phyloP scores from a whole-genome alignment of 2,113 vertebrate genomes.

The Oryzias javanicus region DNA sequence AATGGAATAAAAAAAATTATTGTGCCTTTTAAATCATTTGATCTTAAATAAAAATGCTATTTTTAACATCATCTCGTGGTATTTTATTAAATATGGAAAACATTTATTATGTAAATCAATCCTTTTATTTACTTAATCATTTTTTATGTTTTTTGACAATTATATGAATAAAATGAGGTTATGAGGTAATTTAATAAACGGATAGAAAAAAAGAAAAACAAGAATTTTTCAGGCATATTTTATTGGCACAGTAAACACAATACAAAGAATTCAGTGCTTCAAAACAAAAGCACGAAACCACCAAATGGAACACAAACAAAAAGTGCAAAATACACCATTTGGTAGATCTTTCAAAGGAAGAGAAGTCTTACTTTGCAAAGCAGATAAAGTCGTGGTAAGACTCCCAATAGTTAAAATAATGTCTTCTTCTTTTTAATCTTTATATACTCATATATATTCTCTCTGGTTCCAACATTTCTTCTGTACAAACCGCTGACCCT shows the following conservation, averaged over 20 bases:
- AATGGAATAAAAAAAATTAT: too few species aligned
- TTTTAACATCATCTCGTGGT: too few species aligned
- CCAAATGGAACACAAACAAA: constrained; percentile 72
- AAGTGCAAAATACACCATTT: constrained; percentile 78
- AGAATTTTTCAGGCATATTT: constrained; percentile 73
- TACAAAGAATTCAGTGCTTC: constrained; percentile 81
- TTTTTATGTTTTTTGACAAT: too few species aligned
- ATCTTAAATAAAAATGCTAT: too few species aligned
- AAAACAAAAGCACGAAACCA: constrained; percentile 73
- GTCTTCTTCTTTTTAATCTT: constrained; percentile 71
- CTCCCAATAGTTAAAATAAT: constrained; percentile 79
- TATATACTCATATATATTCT: constrained; percentile 78
- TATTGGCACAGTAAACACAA: constrained; percentile 84
- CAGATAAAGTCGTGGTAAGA: constrained; percentile 69
- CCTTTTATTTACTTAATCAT: not conserved
- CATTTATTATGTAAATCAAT: not conserved
- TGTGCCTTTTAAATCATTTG: too few species aligned
- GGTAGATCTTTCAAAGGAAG: constrained; percentile 69
- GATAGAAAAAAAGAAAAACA: too few species aligned
- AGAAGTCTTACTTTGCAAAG: constrained; percentile 73
- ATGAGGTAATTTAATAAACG: too few species aligned
- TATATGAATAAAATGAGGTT: too few species aligned
- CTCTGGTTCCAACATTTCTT: constrained; percentile 65
- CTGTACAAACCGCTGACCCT: constrained; percentile 66
- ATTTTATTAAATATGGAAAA: too few species aligned